phyloP scores from a whole-genome alignment of 2,888 invertebrate genomes.

The Frankliniella intonsa region DNA sequence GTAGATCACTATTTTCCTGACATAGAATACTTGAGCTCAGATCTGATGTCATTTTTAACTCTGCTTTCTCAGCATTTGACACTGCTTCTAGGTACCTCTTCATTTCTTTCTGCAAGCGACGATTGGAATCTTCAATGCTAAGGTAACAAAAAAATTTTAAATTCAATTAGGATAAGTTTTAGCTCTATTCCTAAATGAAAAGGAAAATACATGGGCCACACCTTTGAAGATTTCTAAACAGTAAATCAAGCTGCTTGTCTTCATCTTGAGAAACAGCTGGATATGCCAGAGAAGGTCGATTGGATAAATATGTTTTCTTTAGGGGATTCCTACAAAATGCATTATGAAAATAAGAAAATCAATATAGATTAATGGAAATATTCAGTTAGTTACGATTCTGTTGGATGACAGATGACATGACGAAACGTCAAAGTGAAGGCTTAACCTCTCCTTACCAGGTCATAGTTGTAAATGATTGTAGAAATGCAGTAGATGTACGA shows the following conservation, averaged over 20 bases:
- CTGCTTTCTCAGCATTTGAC: conserved; percentile 43
- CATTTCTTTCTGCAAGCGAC: conserved; percentile 46
- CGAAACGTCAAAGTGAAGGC: not conserved
- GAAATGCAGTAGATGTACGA: too few relatives aligned
- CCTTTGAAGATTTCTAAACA: conserved; percentile 46
- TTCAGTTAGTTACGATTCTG: too few relatives aligned
- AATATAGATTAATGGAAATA: too few relatives aligned
- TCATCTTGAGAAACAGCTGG: conserved; percentile 43
- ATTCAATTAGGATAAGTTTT: conserved; percentile 30
- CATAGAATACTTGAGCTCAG: conserved; percentile 46
- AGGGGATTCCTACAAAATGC: conserved; percentile 44
- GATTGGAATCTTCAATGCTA: conserved; percentile 45
- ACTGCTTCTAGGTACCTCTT: conserved; percentile 46
- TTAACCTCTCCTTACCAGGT: conserved; percentile 28
- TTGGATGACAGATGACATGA: not conserved
- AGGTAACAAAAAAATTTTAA: conserved; percentile 7
- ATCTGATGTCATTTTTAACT: conserved; percentile 47
- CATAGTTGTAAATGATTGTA: not conserved
- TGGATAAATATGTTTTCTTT: conserved; percentile 43
- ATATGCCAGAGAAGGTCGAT: conserved; percentile 44
- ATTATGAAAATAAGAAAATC: not conserved
- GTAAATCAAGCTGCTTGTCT: conserved; percentile 45
- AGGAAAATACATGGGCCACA: conserved; percentile 35
- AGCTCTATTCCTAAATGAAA: too few relatives aligned
- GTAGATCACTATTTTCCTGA: conserved; percentile 46